phyloP scores from a whole-genome alignment of 2,797 vertebrate genomes.

The Chanos chanos region DNA sequence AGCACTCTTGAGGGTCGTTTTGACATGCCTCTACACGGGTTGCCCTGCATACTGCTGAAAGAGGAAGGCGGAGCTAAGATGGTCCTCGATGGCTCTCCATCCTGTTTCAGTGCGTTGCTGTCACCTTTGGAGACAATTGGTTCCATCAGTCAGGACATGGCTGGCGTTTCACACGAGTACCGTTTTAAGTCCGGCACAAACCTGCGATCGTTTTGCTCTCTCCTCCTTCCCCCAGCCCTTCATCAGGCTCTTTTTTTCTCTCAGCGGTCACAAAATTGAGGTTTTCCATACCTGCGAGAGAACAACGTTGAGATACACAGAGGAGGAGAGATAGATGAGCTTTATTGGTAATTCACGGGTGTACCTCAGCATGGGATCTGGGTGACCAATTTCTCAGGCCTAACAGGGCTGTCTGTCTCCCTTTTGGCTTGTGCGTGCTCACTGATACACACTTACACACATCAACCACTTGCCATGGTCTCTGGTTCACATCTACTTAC shows the following conservation, averaged over 20 bases:
- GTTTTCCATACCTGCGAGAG: constrained; percentile 52
- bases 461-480: neutral
- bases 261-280: constrained; percentile 33
- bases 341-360: no score
- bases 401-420: no score
- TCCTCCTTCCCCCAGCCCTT: neutral
- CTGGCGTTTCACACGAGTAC: neutral
- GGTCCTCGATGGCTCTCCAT: neutral
- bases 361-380: no score
- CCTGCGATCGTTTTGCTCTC: neutral
- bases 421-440: no score
- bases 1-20: no score
- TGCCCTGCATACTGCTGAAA: no score
- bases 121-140: neutral
- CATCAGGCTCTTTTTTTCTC: neutral
- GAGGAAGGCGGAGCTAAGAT: neutral
- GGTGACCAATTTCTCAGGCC: no score
- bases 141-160: neutral
- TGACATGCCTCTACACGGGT: no score
- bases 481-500: constrained; percentile 58
- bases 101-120: neutral
- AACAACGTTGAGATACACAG: neutral
- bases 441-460: neutral
- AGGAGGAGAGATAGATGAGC: neutral
- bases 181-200: neutral